These are phyloP conservation scores for Tetraneura akinire DNA, from an alignment of 1,140 invertebrate species.

Conservation along the genomic window DNA sequence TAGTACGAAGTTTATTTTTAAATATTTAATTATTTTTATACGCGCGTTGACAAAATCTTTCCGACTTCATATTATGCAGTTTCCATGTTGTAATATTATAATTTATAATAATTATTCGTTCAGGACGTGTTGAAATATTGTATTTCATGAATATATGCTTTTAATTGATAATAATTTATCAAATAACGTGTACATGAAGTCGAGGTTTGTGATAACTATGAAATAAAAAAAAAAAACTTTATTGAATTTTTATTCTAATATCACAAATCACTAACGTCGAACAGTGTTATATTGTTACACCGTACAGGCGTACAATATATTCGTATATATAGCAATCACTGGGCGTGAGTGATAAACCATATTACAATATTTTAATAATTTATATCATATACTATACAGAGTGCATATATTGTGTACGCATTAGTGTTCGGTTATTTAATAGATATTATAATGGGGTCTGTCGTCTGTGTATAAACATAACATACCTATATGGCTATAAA, in stretches of 20 bases:
- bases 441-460: too few relatives aligned
- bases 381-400: conserved; percentile 11
- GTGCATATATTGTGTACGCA: too few relatives aligned
- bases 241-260: not conserved
- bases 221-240: not conserved
- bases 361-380: conserved; percentile 7
- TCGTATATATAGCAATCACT: not conserved
- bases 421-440: too few relatives aligned
- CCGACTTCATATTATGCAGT: not conserved
- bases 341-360: conserved; percentile 26
- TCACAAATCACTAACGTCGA: not conserved
- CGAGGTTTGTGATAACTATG: not conserved
- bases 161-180: too few relatives aligned
- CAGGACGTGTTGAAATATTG: not conserved
- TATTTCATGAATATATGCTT: not conserved
- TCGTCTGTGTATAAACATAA: too few relatives aligned
- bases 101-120: not conserved
- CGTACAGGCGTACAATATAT: too few relatives aligned
- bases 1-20: too few relatives aligned
- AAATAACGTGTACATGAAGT: not conserved
- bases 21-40: too few relatives aligned
- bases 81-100: not conserved
- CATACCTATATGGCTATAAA: too few relatives aligned
- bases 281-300: not conserved
- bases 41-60: too few relatives aligned